Evolutionary conservation across 2,797 vertebrate species (phyloP).

Genomic region (Trematomus bernacchii): DNA sequence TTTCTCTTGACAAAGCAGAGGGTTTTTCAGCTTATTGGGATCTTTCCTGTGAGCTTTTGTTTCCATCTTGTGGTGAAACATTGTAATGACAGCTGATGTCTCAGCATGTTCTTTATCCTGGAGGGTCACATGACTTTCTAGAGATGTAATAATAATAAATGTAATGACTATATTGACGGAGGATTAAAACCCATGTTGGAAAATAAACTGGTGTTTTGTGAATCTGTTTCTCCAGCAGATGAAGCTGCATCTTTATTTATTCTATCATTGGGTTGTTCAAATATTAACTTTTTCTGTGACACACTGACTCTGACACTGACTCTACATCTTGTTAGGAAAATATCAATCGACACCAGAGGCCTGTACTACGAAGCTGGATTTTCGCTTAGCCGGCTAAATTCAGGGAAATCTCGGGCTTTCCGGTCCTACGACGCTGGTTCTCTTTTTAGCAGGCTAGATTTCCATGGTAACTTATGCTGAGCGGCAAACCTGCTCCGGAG

Average conservation of each 20-base stretch:
- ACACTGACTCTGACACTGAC: rapidly evolving
- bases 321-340: no score
- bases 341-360: no score
- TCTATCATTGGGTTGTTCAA: not conserved
- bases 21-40: not conserved
- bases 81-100: slow-evolving; percentile 19
- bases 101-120: not conserved
- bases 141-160: no score
- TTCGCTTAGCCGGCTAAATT: no score
- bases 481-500: no score
- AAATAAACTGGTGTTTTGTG: slow-evolving; percentile 41
- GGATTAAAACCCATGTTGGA: slow-evolving; percentile 5
- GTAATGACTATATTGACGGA: slow-evolving; percentile 16
- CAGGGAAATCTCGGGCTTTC: no score
- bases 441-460: no score
- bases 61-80: slow-evolving; percentile 72
- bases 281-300: not conserved
- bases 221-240: slow-evolving; percentile 59
- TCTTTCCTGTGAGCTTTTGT: slow-evolving; percentile 45
- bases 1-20: not conserved
- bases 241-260: slow-evolving; percentile 28
- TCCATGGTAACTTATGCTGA: no score
- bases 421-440: no score
- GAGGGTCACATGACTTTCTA: not conserved
- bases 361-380: no score